These are phyloP conservation scores for Selenia dentaria DNA, from an alignment of 2,888 invertebrate species.

Conservation along the genomic window DNA sequence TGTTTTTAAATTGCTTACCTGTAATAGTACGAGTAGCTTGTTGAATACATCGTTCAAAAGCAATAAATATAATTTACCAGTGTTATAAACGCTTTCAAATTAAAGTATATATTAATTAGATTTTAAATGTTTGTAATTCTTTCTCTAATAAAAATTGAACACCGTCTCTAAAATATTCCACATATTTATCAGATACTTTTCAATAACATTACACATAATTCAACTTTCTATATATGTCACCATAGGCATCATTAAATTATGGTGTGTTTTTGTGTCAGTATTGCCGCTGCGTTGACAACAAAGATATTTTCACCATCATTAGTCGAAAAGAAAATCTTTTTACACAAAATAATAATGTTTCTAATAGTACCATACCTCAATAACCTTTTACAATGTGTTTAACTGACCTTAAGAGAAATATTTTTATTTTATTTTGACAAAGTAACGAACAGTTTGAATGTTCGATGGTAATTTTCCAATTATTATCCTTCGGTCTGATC, in stretches of 20 bases:
- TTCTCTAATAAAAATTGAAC: constrained; percentile 3
- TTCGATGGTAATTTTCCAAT: constrained; percentile 25
- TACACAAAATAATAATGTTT: not conserved
- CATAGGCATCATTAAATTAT: no score
- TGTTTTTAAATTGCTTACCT: no score
- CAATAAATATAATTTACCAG: no score
- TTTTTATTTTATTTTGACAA: constrained; percentile 2
- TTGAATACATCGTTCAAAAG: no score
- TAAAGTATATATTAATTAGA: no score
- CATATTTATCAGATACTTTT: constrained; percentile 25
- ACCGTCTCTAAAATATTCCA: constrained; percentile 18
- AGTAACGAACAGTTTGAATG: not conserved
- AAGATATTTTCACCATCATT: constrained; percentile 6
- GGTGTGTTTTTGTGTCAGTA: constrained; percentile 42
- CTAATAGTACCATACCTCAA: not conserved
- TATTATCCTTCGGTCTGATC: constrained; percentile 49
- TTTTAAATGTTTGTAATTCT: no score
- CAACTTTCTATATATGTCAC: constrained; percentile 23
- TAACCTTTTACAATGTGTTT: not conserved
- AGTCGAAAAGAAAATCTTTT: constrained; percentile 2
- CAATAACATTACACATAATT: constrained; percentile 23
- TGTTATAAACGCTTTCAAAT: no score
- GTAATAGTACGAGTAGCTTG: no score
- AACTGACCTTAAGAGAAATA: not conserved
- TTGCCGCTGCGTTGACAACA: constrained; percentile 43